Percentiles rank a stretch among this genome's conserved stretches.
Evolutionary conservation across 2,888 invertebrate species (phyloP).

Genomic region (Girardia tigrina): DNA sequence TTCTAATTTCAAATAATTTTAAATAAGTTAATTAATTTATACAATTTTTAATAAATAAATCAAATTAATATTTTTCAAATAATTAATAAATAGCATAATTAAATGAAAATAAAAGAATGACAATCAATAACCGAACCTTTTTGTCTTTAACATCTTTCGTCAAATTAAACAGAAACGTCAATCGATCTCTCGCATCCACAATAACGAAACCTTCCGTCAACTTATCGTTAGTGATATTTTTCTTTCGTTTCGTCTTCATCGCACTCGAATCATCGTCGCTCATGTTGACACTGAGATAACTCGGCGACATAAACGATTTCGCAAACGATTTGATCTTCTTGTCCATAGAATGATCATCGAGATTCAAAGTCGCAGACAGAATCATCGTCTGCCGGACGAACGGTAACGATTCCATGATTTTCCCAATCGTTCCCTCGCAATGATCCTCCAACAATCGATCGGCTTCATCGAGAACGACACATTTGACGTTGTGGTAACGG

Average conservation of each 20-base stretch:
- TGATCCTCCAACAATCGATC: background rate
- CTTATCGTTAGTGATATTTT: background rate
- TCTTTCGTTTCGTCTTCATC: too few relatives aligned
- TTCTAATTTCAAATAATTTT: too few relatives aligned
- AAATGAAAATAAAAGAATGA: too few relatives aligned
- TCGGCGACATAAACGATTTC: background rate
- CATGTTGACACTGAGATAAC: background rate
- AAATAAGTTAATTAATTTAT: too few relatives aligned
- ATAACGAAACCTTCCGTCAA: background rate
- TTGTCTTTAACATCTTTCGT: background rate
- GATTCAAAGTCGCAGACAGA: background rate
- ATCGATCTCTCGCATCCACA: background rate
- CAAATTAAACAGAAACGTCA: background rate
- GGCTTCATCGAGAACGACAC: background rate
- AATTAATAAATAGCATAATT: too few relatives aligned
- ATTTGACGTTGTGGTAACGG: background rate
- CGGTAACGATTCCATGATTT: background rate
- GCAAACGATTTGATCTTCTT: background rate
- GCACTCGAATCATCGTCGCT: background rate
- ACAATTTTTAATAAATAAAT: too few relatives aligned
- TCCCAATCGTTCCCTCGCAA: background rate
- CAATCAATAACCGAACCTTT: too few relatives aligned
- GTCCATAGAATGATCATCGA: background rate
- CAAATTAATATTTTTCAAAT: too few relatives aligned
- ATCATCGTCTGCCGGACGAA: background rate